Evolutionary conservation across 2,888 invertebrate genomes (phyloP), one percentile per base, ranked within the genome.

Genomic region (Dusona sp.): DNA sequence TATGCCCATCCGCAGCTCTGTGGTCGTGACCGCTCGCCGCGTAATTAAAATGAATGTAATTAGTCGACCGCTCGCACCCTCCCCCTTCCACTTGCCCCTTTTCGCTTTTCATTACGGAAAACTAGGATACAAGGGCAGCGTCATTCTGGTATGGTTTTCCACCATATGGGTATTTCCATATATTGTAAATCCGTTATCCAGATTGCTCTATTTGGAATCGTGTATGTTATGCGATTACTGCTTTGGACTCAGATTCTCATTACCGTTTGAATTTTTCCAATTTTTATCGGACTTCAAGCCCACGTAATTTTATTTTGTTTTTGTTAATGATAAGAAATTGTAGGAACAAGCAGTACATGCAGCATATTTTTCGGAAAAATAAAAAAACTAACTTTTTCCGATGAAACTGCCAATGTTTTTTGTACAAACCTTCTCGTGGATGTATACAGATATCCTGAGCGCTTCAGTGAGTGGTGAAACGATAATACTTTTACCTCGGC

Each of bases 11-110:
- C 84, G 48, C 80, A 65, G 33, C 75, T 57, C 80, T 65, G 84
- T 42, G 84, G 84, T 77, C 75, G 64, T 70, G 70, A 82, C 79
- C 70, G 80, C 84, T 70, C 70, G 79, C 75, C 80, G 75, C 84
- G 80, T 77, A 84, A 80, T 84, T 84, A 84, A 84, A 80, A 84
- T 84, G 70, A 80, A 80, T 77, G 80, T 80, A 84, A 83, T 84
- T 84, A 84, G 84, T 84, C 80, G 80, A 80, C 80, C 84, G 79
- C 80, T 73, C 45, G 48, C 36, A 33, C 54, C 45, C 54, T n/a
- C 16, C 29, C 38, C 25, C 57, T n/a, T 0, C 2, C 65, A 11
- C 36, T 70, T 8, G 13, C 48, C 33, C 13, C 65, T 51, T 75
- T 74, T 33, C 75, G 80, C 75, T 68, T 80, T 75, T 75, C 75